Evolutionary conservation across 2,113 vertebrate species (phyloP).

Genomic region (Sylvietta virens): DNA sequence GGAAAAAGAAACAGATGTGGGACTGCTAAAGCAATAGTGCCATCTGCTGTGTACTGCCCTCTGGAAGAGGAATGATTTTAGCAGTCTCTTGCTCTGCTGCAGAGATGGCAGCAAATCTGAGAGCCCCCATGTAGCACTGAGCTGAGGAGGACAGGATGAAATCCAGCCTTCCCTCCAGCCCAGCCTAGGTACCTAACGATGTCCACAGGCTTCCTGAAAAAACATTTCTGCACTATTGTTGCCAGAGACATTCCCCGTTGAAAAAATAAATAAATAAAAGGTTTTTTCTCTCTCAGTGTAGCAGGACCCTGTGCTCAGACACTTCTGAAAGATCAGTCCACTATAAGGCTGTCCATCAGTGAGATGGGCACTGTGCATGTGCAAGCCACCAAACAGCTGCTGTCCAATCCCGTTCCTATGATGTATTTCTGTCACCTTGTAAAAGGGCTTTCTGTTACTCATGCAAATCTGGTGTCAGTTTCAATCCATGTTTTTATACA

Average conservation of each 20-base stretch:
- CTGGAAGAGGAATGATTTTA: background rate
- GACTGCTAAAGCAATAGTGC: constrained; percentile 61
- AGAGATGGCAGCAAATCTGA: background rate
- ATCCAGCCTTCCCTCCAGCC: background rate
- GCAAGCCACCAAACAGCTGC: background rate
- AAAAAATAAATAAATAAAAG: background rate
- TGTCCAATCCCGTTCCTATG: background rate
- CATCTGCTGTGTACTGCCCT: constrained; percentile 48
- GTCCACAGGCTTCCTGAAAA: background rate
- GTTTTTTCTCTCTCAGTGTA: background rate
- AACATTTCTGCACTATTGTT: background rate
- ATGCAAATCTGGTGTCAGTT: background rate
- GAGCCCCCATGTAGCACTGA: background rate
- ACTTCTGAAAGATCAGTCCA: background rate
- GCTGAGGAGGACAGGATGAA: background rate
- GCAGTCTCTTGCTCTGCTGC: background rate
- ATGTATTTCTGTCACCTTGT: background rate
- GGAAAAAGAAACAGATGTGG: background rate
- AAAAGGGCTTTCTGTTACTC: background rate
- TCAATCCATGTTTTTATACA: background rate
- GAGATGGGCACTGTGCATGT: background rate
- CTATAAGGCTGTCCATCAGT: background rate
- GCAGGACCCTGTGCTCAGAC: background rate
- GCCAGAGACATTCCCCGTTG: background rate
- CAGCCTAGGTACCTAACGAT: background rate